Percentiles rank a stretch among this genome's conserved stretches.
Conservation (phyloP, 2,888 invertebrate species). For the Limenitis arthemis region DNA sequence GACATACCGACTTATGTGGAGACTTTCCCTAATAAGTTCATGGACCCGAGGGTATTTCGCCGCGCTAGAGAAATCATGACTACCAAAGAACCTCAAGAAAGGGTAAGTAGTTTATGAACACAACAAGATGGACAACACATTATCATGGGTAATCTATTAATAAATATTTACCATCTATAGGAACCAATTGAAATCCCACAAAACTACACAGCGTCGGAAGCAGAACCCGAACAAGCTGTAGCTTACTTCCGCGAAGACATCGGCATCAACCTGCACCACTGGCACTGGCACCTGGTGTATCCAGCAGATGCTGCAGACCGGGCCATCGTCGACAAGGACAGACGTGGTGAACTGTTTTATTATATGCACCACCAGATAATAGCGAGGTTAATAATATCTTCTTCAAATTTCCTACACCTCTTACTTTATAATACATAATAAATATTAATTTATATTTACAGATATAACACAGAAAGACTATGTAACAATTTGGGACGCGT, state of each 20-base stretch:
- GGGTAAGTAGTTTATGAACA: constrained; percentile 57
- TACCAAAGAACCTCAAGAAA: constrained; percentile 72
- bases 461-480: constrained; percentile 84
- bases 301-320: constrained; percentile 78
- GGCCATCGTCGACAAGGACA: constrained; percentile 77
- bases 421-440: too few relatives aligned
- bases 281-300: constrained; percentile 94
- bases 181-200: constrained; percentile 77
- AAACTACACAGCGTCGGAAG: constrained; percentile 82
- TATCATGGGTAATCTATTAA: too few relatives aligned
- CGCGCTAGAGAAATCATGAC: constrained; percentile 79
- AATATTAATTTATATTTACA: constrained; percentile 73
- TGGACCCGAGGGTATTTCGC: constrained; percentile 81
- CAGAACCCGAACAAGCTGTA: constrained; percentile 84
- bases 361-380: constrained; percentile 85
- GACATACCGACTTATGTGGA: constrained; percentile 82
- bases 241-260: constrained; percentile 91
- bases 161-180: constrained; percentile 38
- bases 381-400: constrained; percentile 56
- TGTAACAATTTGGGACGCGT: constrained; percentile 79
- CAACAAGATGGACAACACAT: too few relatives aligned
- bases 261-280: constrained; percentile 89
- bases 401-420: too few relatives aligned
- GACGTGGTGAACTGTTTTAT: constrained; percentile 85
- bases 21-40: constrained; percentile 86